Conservation (phyloP, 2,888 invertebrate species). For the Melinaea menophilus region DNA sequence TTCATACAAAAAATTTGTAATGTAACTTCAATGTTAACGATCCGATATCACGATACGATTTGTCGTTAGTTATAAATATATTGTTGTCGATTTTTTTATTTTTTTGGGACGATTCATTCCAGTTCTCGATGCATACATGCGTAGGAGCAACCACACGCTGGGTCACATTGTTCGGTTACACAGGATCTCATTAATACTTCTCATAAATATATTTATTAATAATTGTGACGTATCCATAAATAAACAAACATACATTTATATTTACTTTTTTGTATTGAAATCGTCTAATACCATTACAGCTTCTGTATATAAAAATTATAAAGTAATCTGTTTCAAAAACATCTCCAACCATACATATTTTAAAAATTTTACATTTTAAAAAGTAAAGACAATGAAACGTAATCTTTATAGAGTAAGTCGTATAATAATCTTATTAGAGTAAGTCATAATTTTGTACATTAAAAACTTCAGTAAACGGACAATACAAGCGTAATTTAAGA, state of each 20-base stretch:
- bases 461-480: not conserved
- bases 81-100: not conserved
- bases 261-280: too few species aligned
- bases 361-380: not conserved
- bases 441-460: not conserved
- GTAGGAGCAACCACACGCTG: constrained; percentile 19
- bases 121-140: not conserved
- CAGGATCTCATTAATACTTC: constrained; percentile 6
- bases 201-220: not conserved
- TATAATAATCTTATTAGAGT: too few species aligned
- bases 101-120: not conserved
- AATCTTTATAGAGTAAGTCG: too few species aligned
- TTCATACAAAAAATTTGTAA: too few species aligned
- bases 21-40: too few species aligned
- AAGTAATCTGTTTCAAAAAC: too few species aligned
- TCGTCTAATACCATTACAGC: too few species aligned
- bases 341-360: not conserved
- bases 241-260: too few species aligned
- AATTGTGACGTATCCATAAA: not conserved
- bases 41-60: too few species aligned
- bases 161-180: constrained; percentile 10
- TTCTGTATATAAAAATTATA: too few species aligned
- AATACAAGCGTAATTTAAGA: constrained; percentile 13
- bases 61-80: not conserved
- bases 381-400: too few species aligned